These are phyloP conservation scores for Serinus canaria DNA, from an alignment of 2,113 vertebrate species.

Conservation along the genomic window DNA sequence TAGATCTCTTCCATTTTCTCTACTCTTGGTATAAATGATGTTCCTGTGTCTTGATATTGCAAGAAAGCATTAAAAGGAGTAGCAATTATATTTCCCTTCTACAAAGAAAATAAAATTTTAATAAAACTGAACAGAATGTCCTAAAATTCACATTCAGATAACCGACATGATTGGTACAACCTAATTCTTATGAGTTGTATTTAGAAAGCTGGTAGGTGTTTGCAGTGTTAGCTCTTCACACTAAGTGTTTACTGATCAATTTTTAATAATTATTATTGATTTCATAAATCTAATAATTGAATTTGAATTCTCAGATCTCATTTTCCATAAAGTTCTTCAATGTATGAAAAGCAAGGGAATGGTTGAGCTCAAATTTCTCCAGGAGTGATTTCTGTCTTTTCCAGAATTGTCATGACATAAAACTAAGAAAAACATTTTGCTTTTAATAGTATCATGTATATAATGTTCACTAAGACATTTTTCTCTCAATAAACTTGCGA, in stretches of 20 bases:
- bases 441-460: not conserved
- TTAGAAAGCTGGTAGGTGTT: not conserved
- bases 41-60: not conserved
- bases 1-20: not conserved
- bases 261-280: not conserved
- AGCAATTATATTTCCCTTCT: not conserved
- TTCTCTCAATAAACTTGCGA: not conserved
- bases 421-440: not conserved
- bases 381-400: not conserved
- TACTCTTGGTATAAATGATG: not conserved
- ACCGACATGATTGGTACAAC: not conserved
- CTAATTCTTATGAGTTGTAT: not conserved
- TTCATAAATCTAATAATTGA: not conserved
- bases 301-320: not conserved
- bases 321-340: not conserved
- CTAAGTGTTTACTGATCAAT: not conserved
- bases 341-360: not conserved
- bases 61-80: not conserved
- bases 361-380: not conserved
- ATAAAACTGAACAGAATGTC: not conserved
- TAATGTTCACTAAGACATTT: not conserved
- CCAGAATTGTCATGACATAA: not conserved
- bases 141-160: not conserved
- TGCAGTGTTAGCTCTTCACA: not conserved
- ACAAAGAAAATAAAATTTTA: not conserved